Percentiles rank a stretch among this genome's conserved stretches.
Evolutionary conservation across 2,797 vertebrate genomes (phyloP).

Genomic region (Petrocephalus schoutedeni): DNA sequence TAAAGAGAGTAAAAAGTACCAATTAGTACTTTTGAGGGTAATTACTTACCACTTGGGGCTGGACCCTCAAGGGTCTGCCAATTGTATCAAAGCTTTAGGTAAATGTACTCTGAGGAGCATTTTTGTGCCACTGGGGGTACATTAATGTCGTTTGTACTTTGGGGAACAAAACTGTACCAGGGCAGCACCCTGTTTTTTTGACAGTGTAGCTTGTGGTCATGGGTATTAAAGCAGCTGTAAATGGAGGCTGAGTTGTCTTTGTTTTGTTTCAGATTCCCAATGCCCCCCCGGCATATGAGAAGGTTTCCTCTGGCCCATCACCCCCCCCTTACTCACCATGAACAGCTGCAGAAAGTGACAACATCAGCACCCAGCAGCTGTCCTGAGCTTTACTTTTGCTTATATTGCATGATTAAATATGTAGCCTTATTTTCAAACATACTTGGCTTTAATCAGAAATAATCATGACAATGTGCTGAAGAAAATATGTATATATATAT

Average conservation of each 20-base stretch:
- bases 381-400: background rate
- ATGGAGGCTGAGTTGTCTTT: background rate
- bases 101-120: background rate
- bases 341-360: conserved; percentile 35
- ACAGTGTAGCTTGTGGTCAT: too few species aligned
- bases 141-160: too few species aligned
- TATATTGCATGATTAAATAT: background rate
- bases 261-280: conserved; percentile 71
- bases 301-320: conserved; percentile 63
- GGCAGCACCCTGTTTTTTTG: too few species aligned
- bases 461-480: background rate
- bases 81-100: background rate
- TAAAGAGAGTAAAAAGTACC: background rate
- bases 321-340: conserved; percentile 86
- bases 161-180: background rate
- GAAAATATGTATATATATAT: background rate
- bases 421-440: background rate
- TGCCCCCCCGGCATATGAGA: conserved; percentile 88
- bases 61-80: too few species aligned
- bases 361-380: background rate
- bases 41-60: background rate
- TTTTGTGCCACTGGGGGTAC: background rate
- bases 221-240: background rate
- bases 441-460: background rate
- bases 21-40: background rate